Percentiles rank a stretch among this genome's conserved stretches.
phyloP scores from a whole-genome alignment of 2,888 invertebrate species.

The Harpalus rufipes region DNA sequence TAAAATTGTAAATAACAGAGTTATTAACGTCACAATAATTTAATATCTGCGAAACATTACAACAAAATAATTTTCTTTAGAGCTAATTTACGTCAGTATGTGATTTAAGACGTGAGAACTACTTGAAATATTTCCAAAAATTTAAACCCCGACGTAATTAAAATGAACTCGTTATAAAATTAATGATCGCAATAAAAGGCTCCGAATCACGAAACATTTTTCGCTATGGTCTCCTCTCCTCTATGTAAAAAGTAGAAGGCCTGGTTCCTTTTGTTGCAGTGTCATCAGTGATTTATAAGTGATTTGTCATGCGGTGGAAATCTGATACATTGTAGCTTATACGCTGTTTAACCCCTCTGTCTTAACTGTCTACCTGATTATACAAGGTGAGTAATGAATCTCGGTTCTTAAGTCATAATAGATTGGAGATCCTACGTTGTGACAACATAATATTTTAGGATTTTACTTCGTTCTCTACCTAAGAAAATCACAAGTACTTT shows the following conservation, averaged over 20 bases:
- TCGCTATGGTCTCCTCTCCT: constrained; percentile 14
- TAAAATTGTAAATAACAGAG: too few relatives aligned
- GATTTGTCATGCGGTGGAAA: constrained; percentile 57
- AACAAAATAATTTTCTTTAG: not conserved
- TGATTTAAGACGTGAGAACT: constrained; percentile 20
- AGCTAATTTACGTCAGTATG: not conserved
- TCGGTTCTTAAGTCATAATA: constrained; percentile 42
- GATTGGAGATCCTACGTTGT: constrained; percentile 24
- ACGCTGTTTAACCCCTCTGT: constrained; percentile 52
- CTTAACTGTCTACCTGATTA: constrained; percentile 56
- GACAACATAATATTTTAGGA: constrained; percentile 36
- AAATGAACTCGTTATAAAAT: constrained; percentile 20
- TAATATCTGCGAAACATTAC: not conserved
- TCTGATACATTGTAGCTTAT: constrained; percentile 50
- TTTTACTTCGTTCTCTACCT: not conserved
- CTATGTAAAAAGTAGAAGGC: not conserved
- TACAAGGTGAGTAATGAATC: constrained; percentile 47
- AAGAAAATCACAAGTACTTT: not conserved
- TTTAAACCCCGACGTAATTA: constrained; percentile 42
- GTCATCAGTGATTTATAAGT: constrained; percentile 59
- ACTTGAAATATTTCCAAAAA: constrained; percentile 28
- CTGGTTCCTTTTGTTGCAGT: constrained; percentile 46
- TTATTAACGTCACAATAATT: too few relatives aligned
- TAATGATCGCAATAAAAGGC: constrained; percentile 37
- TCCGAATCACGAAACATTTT: not conserved